Evolutionary conservation across 2,113 vertebrate species (phyloP), one percentile per base, ranked within the genome.

Genomic region (Saguinus midas): DNA sequence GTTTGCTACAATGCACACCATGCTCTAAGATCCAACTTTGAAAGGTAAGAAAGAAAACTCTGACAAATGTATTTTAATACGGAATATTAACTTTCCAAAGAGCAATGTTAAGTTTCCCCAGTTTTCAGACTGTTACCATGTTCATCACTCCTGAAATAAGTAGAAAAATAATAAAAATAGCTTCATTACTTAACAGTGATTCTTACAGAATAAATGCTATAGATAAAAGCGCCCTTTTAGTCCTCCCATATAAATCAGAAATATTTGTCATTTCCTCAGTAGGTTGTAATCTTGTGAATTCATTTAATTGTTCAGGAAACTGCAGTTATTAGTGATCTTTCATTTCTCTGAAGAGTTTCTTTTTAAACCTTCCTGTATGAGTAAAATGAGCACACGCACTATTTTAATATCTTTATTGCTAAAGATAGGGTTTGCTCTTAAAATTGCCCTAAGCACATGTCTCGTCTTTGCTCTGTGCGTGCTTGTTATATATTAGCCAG

Each of bases 311-410:
- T 97, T 0, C 10, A 97, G 97, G 96, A 96, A 76, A 70, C 87
- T 72, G 72, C 89, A 97, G 97, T 97, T 97, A 70, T 96, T 96
- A 98, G 97, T 61, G 88, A 98, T 91, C 96, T 98, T 98, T 94
- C 83, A 96, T 96, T 98, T 96, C 82, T 98, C 91, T 97, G 97
- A 91, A 87, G 61, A 90, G 72, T 93, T 96, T 92, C 85, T 81
- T 91, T 90, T 48, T 87, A 96, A 97, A 88, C 94, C 82, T 96
- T 97, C 89, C 93, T 97, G 84, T 97, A 79, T 70, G 97, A 92
- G 96, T 93, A 61, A 93, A 86, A 93, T 84, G 76, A 91, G 48
- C 11, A 1, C 37, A 90, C 88, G 82, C 68, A 86, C 87, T 90
- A 92, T 98, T 97, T 96, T 96, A 94, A 93, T 75, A 81, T 95